Conservation (phyloP, 2,797 vertebrate genomes). For the Fistularia tabacaria region DNA sequence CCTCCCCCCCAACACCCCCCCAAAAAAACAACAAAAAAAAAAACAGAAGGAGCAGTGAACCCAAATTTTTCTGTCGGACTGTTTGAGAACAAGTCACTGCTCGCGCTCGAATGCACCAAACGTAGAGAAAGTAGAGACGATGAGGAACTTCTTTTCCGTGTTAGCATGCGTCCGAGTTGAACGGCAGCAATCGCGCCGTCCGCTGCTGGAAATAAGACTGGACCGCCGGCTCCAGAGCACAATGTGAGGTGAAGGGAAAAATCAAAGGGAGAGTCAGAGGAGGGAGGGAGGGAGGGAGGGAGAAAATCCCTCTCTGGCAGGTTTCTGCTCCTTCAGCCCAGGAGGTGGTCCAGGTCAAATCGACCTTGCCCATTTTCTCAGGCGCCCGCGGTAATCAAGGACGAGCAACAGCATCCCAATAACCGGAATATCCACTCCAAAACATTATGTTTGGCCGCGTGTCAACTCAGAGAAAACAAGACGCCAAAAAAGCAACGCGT, state of each 20-base stretch:
- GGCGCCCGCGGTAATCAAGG: constrained; percentile 20
- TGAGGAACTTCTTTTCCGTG: too few species aligned
- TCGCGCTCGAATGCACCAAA: too few species aligned
- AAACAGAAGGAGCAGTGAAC: background rate
- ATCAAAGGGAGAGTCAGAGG: background rate
- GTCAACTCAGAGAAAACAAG: too few species aligned
- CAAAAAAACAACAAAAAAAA: too few species aligned
- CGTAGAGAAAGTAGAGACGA: too few species aligned
- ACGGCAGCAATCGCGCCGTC: too few species aligned
- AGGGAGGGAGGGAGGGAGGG: background rate
- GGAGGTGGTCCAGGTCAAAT: constrained; percentile 14
- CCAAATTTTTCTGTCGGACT: too few species aligned
- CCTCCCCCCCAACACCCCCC: too few species aligned
- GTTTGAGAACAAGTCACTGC: too few species aligned
- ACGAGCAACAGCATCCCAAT: constrained; percentile 25
- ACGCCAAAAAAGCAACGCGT: too few species aligned
- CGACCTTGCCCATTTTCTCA: constrained; percentile 20
- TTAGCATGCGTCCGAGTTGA: too few species aligned
- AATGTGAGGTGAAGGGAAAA: constrained; percentile 10
- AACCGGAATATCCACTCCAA: constrained; percentile 8
- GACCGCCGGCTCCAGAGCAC: background rate
- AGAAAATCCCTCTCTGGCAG: constrained; percentile 1
- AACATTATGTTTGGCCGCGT: background rate
- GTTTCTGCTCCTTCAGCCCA: constrained; percentile 6
- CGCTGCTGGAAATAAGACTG: background rate